phyloP scores from a whole-genome alignment of 2,113 vertebrate species.

The Gila orcuttii region DNA sequence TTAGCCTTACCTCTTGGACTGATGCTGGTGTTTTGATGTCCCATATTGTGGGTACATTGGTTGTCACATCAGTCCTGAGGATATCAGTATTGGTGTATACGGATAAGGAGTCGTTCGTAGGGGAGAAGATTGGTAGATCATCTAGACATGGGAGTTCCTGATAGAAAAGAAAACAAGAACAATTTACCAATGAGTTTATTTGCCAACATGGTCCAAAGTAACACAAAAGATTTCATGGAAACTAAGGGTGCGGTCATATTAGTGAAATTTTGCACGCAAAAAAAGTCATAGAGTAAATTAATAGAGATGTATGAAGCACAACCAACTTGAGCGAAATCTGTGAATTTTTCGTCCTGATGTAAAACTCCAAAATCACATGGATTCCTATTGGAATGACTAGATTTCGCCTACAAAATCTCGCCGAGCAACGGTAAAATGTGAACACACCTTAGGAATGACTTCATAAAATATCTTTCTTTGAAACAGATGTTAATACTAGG shows the following conservation, averaged over 20 bases:
- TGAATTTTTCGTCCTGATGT: no score
- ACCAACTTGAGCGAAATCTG: no score
- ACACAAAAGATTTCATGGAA: background rate
- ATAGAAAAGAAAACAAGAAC: conserved; percentile 33
- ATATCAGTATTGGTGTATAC: conserved; percentile 86
- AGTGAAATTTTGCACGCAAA: background rate
- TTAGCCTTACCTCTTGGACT: conserved; percentile 81
- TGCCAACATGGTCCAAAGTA: background rate
- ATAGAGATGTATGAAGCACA: no score
- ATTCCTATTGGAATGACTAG: no score
- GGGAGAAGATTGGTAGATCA: conserved; percentile 91
- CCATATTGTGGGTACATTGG: conserved; percentile 88
- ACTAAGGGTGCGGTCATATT: background rate
- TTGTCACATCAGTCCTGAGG: conserved; percentile 77
- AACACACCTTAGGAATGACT: background rate
- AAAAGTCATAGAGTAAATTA: background rate
- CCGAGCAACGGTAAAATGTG: no score
- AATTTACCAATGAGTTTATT: background rate
- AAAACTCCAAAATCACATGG: no score
- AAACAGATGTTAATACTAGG: background rate
- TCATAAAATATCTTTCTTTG: background rate
- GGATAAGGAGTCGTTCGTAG: conserved; percentile 88
- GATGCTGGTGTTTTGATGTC: conserved; percentile 84
- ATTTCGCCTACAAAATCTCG: no score
- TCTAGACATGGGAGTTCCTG: conserved; percentile 74